A percentile compares a stretch with the other conserved stretches of the same genome.
phyloP scores from a whole-genome alignment of 2,797 vertebrate species.

The Enteromius treurensis region DNA sequence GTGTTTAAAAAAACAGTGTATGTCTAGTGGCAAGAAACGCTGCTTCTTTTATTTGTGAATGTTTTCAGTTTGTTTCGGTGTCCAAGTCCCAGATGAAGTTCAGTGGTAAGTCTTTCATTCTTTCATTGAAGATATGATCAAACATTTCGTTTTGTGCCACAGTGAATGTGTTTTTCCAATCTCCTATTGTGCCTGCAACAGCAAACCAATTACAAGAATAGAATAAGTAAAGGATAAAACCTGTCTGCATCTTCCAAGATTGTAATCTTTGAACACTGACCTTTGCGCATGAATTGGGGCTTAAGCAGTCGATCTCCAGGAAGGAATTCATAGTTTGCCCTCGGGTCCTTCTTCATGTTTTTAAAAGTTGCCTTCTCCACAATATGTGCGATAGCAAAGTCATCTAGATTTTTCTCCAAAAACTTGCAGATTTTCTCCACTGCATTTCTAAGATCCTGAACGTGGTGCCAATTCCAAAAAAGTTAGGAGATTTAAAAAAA shows the following conservation, averaged over 20 bases:
- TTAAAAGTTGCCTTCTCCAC: slow-evolving; percentile 68
- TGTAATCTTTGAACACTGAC: slow-evolving; percentile 50
- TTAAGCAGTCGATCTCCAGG: slow-evolving; percentile 32
- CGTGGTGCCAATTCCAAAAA: not conserved
- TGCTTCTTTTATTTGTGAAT: not conserved
- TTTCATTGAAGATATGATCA: slow-evolving; percentile 65
- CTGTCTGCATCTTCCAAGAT: not conserved
- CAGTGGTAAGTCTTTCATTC: slow-evolving; percentile 58
- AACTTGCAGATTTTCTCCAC: slow-evolving; percentile 68
- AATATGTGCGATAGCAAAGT: slow-evolving; percentile 51
- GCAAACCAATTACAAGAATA: not conserved
- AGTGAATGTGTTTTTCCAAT: slow-evolving; percentile 72
- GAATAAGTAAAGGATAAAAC: not conserved
- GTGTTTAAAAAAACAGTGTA: not conserved
- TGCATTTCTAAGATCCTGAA: slow-evolving; percentile 65
- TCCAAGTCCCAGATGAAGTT: slow-evolving; percentile 66
- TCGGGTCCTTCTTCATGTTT: slow-evolving; percentile 68
- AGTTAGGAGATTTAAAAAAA: too few relatives aligned
- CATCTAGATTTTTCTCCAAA: slow-evolving; percentile 62
- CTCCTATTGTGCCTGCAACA: slow-evolving; percentile 64
- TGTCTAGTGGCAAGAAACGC: not conserved
- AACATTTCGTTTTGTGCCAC: slow-evolving; percentile 67
- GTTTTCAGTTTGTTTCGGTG: not conserved
- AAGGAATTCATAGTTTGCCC: slow-evolving; percentile 69
- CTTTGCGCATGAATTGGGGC: slow-evolving; percentile 69